A percentile compares a stretch with the other conserved stretches of the same genome.
Conservation (phyloP, 2,113 vertebrate genomes). For the Scortum barcoo region DNA sequence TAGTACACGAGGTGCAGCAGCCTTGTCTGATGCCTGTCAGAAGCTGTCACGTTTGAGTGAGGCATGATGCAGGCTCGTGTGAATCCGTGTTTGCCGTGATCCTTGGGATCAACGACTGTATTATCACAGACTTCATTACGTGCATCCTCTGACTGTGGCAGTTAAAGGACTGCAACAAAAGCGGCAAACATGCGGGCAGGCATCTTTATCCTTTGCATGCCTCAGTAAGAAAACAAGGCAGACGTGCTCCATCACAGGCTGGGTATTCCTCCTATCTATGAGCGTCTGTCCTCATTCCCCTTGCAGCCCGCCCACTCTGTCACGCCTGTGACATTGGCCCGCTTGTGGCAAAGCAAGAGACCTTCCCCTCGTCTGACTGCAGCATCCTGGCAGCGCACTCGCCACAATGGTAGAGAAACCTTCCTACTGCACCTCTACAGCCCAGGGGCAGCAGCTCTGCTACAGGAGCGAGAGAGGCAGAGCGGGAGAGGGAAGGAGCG, state of each 20-base stretch:
- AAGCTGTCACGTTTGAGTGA: slow-evolving; percentile 28
- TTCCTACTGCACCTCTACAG: slow-evolving; percentile 72
- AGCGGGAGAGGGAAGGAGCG: slow-evolving; percentile 24
- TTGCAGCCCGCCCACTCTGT: slow-evolving; percentile 55
- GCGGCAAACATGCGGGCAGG: background rate
- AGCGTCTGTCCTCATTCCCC: slow-evolving; percentile 60
- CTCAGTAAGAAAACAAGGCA: slow-evolving; percentile 17
- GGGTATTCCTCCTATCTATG: slow-evolving; percentile 33
- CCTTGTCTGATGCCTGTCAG: slow-evolving; percentile 34
- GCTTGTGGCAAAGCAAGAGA: slow-evolving; percentile 66
- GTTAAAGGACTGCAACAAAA: slow-evolving; percentile 18
- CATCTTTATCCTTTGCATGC: background rate
- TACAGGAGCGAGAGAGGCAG: slow-evolving; percentile 56
- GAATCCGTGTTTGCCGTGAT: slow-evolving; percentile 40
- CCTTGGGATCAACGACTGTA: slow-evolving; percentile 28
- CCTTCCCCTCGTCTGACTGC: slow-evolving; percentile 66
- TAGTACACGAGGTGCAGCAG: slow-evolving; percentile 11
- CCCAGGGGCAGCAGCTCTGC: slow-evolving; percentile 66
- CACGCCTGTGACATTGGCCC: slow-evolving; percentile 62
- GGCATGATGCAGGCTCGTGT: slow-evolving; percentile 3
- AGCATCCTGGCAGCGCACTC: slow-evolving; percentile 62
- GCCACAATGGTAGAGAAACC: slow-evolving; percentile 58
- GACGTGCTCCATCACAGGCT: slow-evolving; percentile 23
- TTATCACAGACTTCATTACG: slow-evolving; percentile 46
- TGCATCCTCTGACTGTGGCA: slow-evolving; percentile 1